Conservation (phyloP, 2,797 vertebrate genomes). For the Manis pentadactyla region DNA sequence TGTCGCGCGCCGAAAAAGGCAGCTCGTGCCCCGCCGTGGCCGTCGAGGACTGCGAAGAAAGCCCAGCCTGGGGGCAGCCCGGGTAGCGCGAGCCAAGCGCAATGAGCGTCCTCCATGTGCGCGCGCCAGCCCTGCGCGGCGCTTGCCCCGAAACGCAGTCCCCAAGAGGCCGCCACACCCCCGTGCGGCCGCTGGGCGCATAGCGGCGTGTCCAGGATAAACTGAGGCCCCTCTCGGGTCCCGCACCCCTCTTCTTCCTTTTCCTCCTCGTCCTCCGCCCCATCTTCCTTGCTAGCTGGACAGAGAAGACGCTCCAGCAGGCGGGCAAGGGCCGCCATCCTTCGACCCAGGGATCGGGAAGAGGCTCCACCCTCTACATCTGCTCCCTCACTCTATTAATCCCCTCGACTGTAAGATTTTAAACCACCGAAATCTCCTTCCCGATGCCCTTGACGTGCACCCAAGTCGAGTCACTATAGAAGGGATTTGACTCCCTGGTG, state of each 20-base stretch:
- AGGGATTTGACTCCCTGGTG: not conserved
- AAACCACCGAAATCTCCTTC: conserved; percentile 65
- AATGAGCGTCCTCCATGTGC: conserved; percentile 92
- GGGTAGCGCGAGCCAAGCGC: conserved; percentile 85
- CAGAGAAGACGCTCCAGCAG: conserved; percentile 89
- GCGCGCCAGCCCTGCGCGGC: conserved; percentile 88
- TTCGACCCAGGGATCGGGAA: not conserved
- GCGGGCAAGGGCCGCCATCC: conserved; percentile 39
- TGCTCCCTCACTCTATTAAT: not conserved
- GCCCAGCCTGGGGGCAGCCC: conserved; percentile 85
- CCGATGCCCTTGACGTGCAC: conserved; percentile 49
- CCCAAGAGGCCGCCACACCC: conserved; percentile 81
- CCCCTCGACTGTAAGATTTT: conserved; percentile 45
- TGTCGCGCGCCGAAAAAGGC: conserved; percentile 89
- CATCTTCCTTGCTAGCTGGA: conserved; percentile 66
- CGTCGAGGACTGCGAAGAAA: conserved; percentile 86
- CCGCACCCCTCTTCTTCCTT: conserved; percentile 53
- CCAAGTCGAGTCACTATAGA: not conserved
- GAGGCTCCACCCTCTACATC: not conserved
- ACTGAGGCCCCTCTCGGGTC: conserved; percentile 66
- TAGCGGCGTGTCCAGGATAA: conserved; percentile 87
- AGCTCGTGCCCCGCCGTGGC: conserved; percentile 89
- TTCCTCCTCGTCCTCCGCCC: conserved; percentile 67
- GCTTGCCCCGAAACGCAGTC: conserved; percentile 87
- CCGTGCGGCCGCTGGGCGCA: conserved; percentile 86